Percentiles rank a stretch among this genome's conserved stretches.
These are phyloP conservation scores for Tuta absoluta DNA, from an alignment of 2,888 invertebrate species.

Conservation along the genomic window DNA sequence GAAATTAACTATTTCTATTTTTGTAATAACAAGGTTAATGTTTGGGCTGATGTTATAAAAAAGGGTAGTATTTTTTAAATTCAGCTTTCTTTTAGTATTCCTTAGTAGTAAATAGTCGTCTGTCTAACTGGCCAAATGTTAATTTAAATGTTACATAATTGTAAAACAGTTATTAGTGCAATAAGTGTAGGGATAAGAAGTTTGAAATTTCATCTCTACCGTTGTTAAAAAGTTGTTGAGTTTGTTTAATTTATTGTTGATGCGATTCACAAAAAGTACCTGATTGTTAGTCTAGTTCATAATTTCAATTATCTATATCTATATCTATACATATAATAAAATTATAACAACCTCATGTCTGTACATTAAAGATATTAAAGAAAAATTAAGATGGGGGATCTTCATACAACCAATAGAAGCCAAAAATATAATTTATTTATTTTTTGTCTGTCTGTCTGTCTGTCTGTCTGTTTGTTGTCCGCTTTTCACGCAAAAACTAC, in stretches of 20 bases:
- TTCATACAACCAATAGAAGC: no score
- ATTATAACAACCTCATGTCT: no score
- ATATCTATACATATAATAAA: no score
- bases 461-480: no score
- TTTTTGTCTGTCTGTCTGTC: not conserved
- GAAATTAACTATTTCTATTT: no score
- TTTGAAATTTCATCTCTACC: slow-evolving; percentile 12
- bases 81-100: not conserved
- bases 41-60: no score
- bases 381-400: no score
- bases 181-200: slow-evolving; percentile 12
- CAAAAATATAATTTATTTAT: no score
- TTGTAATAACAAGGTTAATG: no score
- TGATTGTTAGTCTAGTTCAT: slow-evolving; percentile 22
- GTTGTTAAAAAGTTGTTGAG: slow-evolving; percentile 9
- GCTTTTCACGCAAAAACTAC: no score
- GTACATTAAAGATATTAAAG: no score
- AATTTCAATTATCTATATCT: not conserved
- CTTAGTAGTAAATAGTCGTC: slow-evolving; percentile 4
- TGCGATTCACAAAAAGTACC: slow-evolving; percentile 29
- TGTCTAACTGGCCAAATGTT: slow-evolving; percentile 19
- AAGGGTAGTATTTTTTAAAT: slow-evolving; percentile 12
- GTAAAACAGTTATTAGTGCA: slow-evolving; percentile 17
- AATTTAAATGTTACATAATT: slow-evolving; percentile 24
- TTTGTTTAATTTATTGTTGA: slow-evolving; percentile 23